Percentiles rank a stretch among this genome's conserved stretches.
These are phyloP conservation scores for Agrotis clavis DNA, from an alignment of 2,888 invertebrate species.

Conservation along the genomic window DNA sequence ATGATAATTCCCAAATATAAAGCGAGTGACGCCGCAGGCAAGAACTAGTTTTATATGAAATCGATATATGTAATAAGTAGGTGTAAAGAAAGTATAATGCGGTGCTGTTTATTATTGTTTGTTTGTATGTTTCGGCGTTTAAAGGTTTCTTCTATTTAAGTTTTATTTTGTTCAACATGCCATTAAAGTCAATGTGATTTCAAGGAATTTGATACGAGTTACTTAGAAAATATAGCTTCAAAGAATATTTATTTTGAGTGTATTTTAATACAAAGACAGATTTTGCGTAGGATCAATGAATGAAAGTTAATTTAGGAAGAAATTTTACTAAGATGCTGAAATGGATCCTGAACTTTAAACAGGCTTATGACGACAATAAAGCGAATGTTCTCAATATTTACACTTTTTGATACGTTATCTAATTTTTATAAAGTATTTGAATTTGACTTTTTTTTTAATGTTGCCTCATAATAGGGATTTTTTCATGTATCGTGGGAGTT, in stretches of 20 bases:
- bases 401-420: too few species aligned
- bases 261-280: neutral
- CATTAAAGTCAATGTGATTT: slow-evolving; percentile 19
- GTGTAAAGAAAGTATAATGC: slow-evolving; percentile 70
- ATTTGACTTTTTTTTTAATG: too few species aligned
- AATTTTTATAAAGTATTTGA: too few species aligned
- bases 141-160: slow-evolving; percentile 19
- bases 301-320: neutral
- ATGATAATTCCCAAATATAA: too few species aligned
- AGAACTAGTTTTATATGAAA: slow-evolving; percentile 72
- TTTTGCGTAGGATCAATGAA: neutral
- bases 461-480: too few species aligned
- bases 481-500: too few species aligned
- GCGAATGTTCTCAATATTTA: too few species aligned
- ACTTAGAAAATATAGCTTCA: slow-evolving; percentile 4
- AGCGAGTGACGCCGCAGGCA: too few species aligned
- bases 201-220: slow-evolving; percentile 31
- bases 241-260: neutral
- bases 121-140: slow-evolving; percentile 28
- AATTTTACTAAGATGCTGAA: neutral
- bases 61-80: slow-evolving; percentile 73
- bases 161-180: slow-evolving; percentile 18
- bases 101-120: slow-evolving; percentile 55
- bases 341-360: too few species aligned
- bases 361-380: too few species aligned